Evolutionary conservation across 2,888 invertebrate genomes (phyloP).

Genomic region (Tricholauxania praeusta): DNA sequence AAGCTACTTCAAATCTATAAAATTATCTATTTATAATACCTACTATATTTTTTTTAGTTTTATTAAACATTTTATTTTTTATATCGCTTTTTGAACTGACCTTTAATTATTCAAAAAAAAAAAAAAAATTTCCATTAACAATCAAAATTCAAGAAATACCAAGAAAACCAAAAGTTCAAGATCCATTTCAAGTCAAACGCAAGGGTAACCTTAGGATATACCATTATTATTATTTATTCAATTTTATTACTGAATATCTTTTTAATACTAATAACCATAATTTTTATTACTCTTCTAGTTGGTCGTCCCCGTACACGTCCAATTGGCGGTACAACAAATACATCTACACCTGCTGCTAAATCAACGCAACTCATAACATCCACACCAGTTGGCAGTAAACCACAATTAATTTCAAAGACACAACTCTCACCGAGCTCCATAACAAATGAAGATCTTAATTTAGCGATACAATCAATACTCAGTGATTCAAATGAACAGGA

Average conservation of each 20-base stretch:
- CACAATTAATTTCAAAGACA: constrained; percentile 39
- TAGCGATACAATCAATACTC: constrained; percentile 67
- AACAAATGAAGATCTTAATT: constrained; percentile 62
- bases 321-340: constrained; percentile 49
- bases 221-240: background rate
- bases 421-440: constrained; percentile 46
- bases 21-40: too few relatives aligned
- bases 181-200: constrained; percentile 65
- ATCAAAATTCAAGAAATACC: constrained; percentile 46
- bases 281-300: constrained; percentile 62
- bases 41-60: too few relatives aligned
- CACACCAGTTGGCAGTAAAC: constrained; percentile 31
- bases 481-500: constrained; percentile 60
- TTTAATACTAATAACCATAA: background rate
- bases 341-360: constrained; percentile 39
- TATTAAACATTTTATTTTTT: too few relatives aligned
- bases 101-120: constrained; percentile 10
- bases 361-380: constrained; percentile 35
- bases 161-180: constrained; percentile 57
- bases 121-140: constrained; percentile 52
- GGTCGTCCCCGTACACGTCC: constrained; percentile 69
- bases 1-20: too few relatives aligned
- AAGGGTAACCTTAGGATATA: constrained; percentile 60
- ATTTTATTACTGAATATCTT: background rate
- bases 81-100: background rate